Base-by-base conservation (phyloP, 2,113 vertebrate genomes). In the Nibea albiflora region DNA sequence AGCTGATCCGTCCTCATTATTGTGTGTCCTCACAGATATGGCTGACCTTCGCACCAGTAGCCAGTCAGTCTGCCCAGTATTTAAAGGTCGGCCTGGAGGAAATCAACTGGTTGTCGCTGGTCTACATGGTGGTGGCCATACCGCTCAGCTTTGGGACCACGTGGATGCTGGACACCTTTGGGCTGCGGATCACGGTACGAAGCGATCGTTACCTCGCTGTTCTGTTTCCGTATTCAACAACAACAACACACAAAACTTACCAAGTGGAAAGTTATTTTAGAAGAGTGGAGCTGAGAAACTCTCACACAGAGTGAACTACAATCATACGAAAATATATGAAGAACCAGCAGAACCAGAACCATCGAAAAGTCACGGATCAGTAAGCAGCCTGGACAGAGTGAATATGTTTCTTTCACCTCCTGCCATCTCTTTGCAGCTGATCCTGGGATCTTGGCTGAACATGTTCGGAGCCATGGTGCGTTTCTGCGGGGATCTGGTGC, bases 11-110 rank as follows among this genome's bases (percentile, higher is more conserved):
- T 8, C 35, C 35, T 14, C 44, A 11, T 46, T 3, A 14, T 52
- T 47, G 2, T 6, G 8, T 53, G 35, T 78, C 76, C 20, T 76
- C 31, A 71, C 35, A 99, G 98, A 44, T 95, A 26, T 99, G 98
- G 98, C 94, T 99, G 90, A 98, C 95, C 0, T 99, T 99, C 61
- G 98, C 98, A 3, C 98, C 98, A 0, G 96, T 99, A 67, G 97
- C 98, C 0, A 95, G 97, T 78, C 90, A 91, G 83, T 87, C 95
- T 0, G 96, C 97, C 54, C 57, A 79, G 72, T 94, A 85, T 83
- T 94, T 98, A 82, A 7, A 63, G 0, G 93, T 95, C 67, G 91
- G 93, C 44, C 82, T 96, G 81, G 91, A 94, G 7, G 82, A 88
- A 1, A 86, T 98, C 86, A 97, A 98, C 94, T 99, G 96, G 96